Conservation (phyloP, 2,888 invertebrate genomes). For the Calliscelio sp. region DNA sequence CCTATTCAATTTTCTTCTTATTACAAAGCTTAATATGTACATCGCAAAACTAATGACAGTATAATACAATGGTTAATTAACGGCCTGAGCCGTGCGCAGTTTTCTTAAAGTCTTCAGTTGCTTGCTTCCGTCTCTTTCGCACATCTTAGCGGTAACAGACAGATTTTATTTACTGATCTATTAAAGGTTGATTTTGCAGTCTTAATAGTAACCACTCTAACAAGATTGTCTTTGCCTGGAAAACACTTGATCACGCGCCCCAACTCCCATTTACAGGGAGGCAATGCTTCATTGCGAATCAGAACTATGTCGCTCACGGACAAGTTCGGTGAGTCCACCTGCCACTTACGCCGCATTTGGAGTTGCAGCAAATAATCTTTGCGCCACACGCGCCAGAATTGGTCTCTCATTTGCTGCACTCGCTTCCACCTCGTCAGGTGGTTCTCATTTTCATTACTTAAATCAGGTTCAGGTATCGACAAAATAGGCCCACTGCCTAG, state of each 20-base stretch:
- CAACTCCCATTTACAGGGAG: slow-evolving; percentile 44
- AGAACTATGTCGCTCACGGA: slow-evolving; percentile 21
- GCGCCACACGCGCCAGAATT: slow-evolving; percentile 34
- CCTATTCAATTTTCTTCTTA: no score
- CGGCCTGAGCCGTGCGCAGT: no score
- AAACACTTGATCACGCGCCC: slow-evolving; percentile 33
- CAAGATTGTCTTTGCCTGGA: slow-evolving; percentile 20
- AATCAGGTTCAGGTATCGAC: no score
- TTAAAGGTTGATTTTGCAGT: slow-evolving; percentile 36
- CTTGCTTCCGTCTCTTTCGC: neutral
- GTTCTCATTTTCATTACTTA: neutral
- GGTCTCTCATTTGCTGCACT: slow-evolving; percentile 25
- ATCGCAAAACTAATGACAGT: no score
- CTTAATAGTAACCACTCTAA: slow-evolving; percentile 27
- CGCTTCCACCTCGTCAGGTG: slow-evolving; percentile 32
- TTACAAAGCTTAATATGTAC: no score
- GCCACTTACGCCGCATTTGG: slow-evolving; percentile 27
- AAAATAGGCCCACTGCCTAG: no score
- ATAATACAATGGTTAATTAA: no score
- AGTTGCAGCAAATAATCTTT: slow-evolving; percentile 27
- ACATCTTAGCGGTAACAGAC: slow-evolving; percentile 1
- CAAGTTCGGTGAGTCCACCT: neutral
- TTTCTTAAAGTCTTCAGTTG: no score
- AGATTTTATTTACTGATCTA: slow-evolving; percentile 23
- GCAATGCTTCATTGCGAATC: slow-evolving; percentile 31